Percentiles rank a stretch among this genome's conserved stretches.
These are phyloP conservation scores for Argyrosomus japonicus DNA, from an alignment of 2,113 vertebrate genomes.

Conservation along the genomic window DNA sequence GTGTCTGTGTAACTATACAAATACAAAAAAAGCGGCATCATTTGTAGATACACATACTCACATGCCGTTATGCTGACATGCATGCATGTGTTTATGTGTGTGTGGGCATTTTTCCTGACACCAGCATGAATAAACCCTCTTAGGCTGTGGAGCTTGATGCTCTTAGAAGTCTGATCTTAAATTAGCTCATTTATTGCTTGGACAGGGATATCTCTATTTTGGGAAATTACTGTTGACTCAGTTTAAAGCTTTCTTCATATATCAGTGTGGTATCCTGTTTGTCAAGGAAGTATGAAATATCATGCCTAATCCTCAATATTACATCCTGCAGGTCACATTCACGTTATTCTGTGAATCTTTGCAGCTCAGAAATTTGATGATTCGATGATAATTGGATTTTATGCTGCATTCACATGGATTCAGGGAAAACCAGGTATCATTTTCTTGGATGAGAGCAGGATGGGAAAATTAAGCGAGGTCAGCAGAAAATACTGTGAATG, in stretches of 20 bases:
- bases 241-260: constrained; percentile 8
- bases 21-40: not conserved
- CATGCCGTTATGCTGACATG: not conserved
- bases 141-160: constrained; percentile 8
- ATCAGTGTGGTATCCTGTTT: not conserved
- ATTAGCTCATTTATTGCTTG: constrained; percentile 29
- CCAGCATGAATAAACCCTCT: constrained; percentile 28
- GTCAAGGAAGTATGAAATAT: constrained; percentile 13
- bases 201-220: constrained; percentile 44
- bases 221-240: constrained; percentile 6
- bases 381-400: too few relatives aligned
- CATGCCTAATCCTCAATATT: not conserved
- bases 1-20: not conserved
- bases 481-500: too few relatives aligned
- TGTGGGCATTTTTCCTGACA: constrained; percentile 26
- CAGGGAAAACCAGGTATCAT: too few relatives aligned
- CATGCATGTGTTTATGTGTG: not conserved
- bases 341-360: not conserved
- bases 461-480: too few relatives aligned
- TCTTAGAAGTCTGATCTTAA: constrained; percentile 40
- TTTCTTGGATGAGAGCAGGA: too few relatives aligned
- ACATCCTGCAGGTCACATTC: constrained; percentile 1
- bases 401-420: too few relatives aligned
- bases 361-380: not conserved
- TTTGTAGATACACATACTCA: not conserved